Evolutionary conservation across 2,888 invertebrate genomes (phyloP).

Genomic region (Sinopyrophorus schimmeli): DNA sequence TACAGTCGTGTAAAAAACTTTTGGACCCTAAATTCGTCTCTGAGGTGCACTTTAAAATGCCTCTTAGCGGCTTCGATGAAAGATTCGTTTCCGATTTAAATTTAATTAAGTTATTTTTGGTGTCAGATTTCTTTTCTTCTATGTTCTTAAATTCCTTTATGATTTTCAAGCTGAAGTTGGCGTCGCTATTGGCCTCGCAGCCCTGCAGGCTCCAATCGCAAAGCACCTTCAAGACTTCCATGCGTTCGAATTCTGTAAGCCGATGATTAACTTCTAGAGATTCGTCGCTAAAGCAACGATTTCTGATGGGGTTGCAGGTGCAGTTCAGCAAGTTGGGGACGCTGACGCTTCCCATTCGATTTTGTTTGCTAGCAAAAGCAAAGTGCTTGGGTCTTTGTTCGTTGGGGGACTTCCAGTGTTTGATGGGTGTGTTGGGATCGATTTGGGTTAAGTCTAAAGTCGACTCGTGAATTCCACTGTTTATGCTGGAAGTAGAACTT

Average conservation of each 20-base stretch:
- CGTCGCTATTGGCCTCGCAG: conserved; percentile 48
- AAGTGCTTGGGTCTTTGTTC: conserved; percentile 72
- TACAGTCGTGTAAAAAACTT: conserved; percentile 51
- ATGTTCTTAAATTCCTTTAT: conserved; percentile 26
- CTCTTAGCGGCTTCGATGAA: too few relatives aligned
- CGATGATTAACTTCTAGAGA: conserved; percentile 48
- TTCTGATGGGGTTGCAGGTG: conserved; percentile 31
- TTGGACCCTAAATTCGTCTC: conserved; percentile 38
- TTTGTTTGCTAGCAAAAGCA: conserved; percentile 42
- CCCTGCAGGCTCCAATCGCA: conserved; percentile 54
- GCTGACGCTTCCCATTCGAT: conserved; percentile 44
- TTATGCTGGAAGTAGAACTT: conserved; percentile 54
- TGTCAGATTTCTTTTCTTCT: conserved; percentile 12
- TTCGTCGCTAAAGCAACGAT: conserved; percentile 48
- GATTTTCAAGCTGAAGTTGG: conserved; percentile 28
- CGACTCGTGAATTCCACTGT: conserved; percentile 51
- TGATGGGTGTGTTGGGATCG: conserved; percentile 51
- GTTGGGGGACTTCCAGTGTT: conserved; percentile 72
- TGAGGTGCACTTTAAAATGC: conserved; percentile 41
- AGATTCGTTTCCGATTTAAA: conserved; percentile 49
- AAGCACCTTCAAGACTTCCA: conserved; percentile 52
- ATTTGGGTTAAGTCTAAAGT: conserved; percentile 52
- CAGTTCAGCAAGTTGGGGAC: conserved; percentile 46
- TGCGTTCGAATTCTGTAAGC: conserved; percentile 52
- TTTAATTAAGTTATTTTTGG: conserved; percentile 33